Evolutionary conservation across 2,888 invertebrate genomes (phyloP).

Genomic region (Tenthredo notha): DNA sequence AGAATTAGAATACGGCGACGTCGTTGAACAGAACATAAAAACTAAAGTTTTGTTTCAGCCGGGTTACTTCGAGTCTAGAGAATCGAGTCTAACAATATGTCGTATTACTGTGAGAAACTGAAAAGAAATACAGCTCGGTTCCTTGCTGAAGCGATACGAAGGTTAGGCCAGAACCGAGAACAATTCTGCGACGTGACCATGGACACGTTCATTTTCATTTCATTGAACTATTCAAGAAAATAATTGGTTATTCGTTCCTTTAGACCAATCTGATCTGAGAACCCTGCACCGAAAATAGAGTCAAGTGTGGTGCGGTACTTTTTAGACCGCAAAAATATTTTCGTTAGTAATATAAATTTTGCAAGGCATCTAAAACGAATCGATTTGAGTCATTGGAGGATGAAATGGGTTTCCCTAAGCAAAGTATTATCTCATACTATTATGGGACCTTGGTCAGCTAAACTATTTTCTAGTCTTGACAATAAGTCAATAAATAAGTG

Average conservation of each 20-base stretch:
- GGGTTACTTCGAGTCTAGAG: not conserved
- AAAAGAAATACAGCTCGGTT: not conserved
- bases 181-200: conserved; percentile 40
- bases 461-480: conserved; percentile 30
- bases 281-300: conserved; percentile 23
- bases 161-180: conserved; percentile 16
- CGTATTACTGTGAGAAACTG: not conserved
- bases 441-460: conserved; percentile 14
- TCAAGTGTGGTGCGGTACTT: not conserved
- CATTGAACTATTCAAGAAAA: conserved; percentile 12
- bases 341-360: conserved; percentile 6
- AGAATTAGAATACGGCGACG: not conserved
- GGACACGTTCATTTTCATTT: conserved; percentile 46
- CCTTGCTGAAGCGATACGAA: conserved; percentile 16
- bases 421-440: conserved; percentile 33
- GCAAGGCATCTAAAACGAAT: conserved; percentile 21
- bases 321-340: conserved; percentile 31
- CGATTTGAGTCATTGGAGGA: conserved; percentile 65
- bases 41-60: not conserved
- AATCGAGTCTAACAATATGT: not conserved
- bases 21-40: not conserved
- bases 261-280: not conserved
- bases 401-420: conserved; percentile 66
- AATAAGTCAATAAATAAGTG: not conserved
- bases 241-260: conserved; percentile 33